Evolutionary conservation across 2,888 invertebrate genomes (phyloP).

Genomic region (Troilus luridus): DNA sequence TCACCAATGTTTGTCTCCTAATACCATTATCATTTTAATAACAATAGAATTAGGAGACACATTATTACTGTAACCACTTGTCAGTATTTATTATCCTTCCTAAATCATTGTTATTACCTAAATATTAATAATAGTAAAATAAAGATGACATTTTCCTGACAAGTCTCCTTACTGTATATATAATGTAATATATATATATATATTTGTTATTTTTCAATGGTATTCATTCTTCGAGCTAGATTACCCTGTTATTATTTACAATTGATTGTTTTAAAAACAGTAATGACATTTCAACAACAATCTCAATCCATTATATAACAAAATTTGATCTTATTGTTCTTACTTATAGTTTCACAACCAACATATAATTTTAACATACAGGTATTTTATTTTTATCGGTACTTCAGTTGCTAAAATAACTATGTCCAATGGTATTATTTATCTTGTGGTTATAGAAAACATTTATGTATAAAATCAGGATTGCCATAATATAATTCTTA

Average conservation of each 20-base stretch:
- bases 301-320: neutral
- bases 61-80: neutral
- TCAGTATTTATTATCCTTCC: neutral
- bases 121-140: neutral
- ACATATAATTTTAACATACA: neutral
- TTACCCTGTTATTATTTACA: neutral
- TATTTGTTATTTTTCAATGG: neutral
- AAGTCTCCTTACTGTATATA: no score
- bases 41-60: no score
- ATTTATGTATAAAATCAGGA: no score
- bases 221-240: neutral
- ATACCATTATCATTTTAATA: neutral
- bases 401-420: neutral
- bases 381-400: neutral
- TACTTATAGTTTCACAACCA: neutral
- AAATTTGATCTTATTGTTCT: neutral
- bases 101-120: neutral
- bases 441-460: neutral
- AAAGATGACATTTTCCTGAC: neutral
- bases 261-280: neutral
- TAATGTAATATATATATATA: no score
- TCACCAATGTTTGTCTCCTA: neutral
- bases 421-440: neutral
- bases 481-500: no score
- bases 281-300: neutral